Evolutionary conservation across 2,888 invertebrate species (phyloP), one percentile per base, ranked within the genome.

Genomic region (Alcis repandata): DNA sequence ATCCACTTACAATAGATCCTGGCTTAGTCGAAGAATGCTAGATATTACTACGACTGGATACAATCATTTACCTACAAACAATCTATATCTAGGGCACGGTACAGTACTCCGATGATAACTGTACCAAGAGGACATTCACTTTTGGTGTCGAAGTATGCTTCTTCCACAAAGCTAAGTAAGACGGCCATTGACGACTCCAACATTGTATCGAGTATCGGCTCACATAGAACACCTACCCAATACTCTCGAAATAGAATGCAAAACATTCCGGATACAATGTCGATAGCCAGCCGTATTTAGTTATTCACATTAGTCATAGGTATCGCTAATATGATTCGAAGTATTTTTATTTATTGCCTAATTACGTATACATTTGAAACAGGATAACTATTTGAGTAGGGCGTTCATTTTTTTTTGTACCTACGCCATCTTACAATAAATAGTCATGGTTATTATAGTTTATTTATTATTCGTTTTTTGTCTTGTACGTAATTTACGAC

Each of bases 261-360:
- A 64, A 73, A 69, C 72, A 77, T 77, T 73, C 74, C 64, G 54
- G 73, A 72, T 72, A 78, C 74, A 71, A 68, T 69, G 69, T 71
- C 73, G 70, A 69, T 67, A 71, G 56, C 70, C 72, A 70, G 73
- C 63, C 56, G 56, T 57, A 64, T 76, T 76, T 69, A 75, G 72
- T 73, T 71, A 75, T 74, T 76, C 71, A 57, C 71, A 73, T 79
- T 80, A 76, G 75, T 78, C 77, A 79, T 71, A 68, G 62, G 46
- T 41, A 36, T 32, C 41, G 41, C 53, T 70, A 58, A 69, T 70
- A 67, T 68, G 62, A 70, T 74, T 71, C 57, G 61, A 45, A 53
- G 46, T 53, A 60, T 68, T 64, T 60, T 68, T 68, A 69, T 73
- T 73, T 76, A 72, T 52, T 33, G 48, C 52, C 22, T 45, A 38